Base-by-base conservation (phyloP, 2,797 vertebrate genomes). In the Miichthys miiuy region DNA sequence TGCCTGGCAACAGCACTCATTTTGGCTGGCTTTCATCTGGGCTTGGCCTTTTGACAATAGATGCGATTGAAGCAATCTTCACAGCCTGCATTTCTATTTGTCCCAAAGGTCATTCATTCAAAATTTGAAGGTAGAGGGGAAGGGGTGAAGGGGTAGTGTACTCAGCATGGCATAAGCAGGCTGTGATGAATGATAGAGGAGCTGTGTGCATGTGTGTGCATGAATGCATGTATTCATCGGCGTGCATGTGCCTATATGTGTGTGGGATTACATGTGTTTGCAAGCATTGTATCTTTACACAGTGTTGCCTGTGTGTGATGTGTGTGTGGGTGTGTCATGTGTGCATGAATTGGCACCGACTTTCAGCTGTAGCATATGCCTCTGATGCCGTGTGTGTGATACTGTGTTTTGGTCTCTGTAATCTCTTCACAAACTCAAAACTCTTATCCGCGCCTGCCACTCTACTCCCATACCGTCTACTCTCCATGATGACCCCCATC, bases 41-140 rank as follows among this genome's bases (percentile, higher is more conserved):
- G 25, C 56, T 82, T 90, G 83, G 90, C 84, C 87, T 87, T 91
- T 91, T 88, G 88, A 92, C 90, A 90, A 91, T 51, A 79, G 81
- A 82, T 84, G 76, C 63, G 18, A 88, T 81, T 88, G 86, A 93
- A 78, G 87, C 84, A 82, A 79, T 92, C 84, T 89, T 88, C 87
- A 79, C 80, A 69, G 84, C 60, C 70, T 77, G 83, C 70, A 79
- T 91, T 90, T 89, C 68, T 85, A 80, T 89, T 83, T 81, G 70
- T 83, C 87, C 86, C 69, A 92, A 91, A 94, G 89, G 91, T 93
- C 91, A 91, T 47, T 55, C 61, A 73, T 86, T 88, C 77, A 77
- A 34, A 83, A 80, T 83, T 42, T 79, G 62, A 64, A 87, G 80
- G 84, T 80, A 69, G 64, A 47, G 47, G 75, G 50, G 47, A 66